Evolutionary conservation across 2,797 vertebrate species (phyloP), one percentile per base, ranked within the genome.

Genomic region (Myiothlypis chrysogaster): DNA sequence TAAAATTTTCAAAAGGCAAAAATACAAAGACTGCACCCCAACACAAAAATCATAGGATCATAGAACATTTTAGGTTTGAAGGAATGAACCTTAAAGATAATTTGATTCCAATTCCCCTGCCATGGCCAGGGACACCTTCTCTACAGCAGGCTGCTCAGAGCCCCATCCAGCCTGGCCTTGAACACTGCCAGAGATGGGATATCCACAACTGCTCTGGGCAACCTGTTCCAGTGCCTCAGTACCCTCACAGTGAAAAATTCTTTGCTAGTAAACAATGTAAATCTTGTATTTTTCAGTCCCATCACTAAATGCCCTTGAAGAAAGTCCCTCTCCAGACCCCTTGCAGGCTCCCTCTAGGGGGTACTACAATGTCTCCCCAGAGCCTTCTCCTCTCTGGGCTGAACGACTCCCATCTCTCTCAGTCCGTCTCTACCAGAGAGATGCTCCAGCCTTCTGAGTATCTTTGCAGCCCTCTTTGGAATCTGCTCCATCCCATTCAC

Each of bases 21-120:
- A 91, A 52, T 55, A 4, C 22, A 39, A 60, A 43, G 24, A 79
- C 19, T 9, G 12, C 14, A 59, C 2, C n/a, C 5, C 30, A 75
- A 46, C 12, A 68, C 16, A 37, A 28, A 72, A 72, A 39, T 59
- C 44, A 65, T 1, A 55, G 41, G 12, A 64, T n/a, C 68, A 56
- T 1, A 22, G 17, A 65, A 41, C 0, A 0, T 43, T 35, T 49
- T 35, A 32, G 35, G 14, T 50, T 35, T 15, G 18, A 75, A 50
- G 27, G 8, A 30, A 35, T 8, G 3, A 30, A 32, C 14, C 6
- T 75, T 66, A 66, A 57, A 43, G 44, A 57, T 4, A 3, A 50
- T 27, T 25, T 57, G 3, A 34, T 49, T 35, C 43, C 43, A 83
- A 56, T 17, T 4, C 6, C 21, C 9, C 43, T 65, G 44, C 50